phyloP scores from a whole-genome alignment of 2,888 invertebrate species.

The Alloscopus bannaensis region DNA sequence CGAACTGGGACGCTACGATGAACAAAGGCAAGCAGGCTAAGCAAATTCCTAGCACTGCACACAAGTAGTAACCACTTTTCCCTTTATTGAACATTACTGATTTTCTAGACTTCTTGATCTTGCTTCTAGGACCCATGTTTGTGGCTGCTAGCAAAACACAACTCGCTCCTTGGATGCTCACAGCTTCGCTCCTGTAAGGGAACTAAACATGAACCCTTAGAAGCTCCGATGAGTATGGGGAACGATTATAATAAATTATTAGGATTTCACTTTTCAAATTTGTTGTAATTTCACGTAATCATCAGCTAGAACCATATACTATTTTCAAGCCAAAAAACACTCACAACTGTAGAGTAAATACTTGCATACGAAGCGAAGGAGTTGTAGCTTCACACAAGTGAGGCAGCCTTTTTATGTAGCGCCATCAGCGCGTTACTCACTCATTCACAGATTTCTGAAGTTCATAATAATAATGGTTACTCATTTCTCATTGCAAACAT shows the following conservation, averaged over 20 bases:
- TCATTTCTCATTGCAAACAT: too few relatives aligned
- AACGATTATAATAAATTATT: slow-evolving; percentile 61
- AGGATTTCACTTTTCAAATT: slow-evolving; percentile 66
- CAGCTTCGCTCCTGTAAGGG: slow-evolving; percentile 54
- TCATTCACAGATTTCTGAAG: slow-evolving; percentile 31
- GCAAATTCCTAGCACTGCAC: slow-evolving; percentile 47
- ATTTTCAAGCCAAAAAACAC: slow-evolving; percentile 35
- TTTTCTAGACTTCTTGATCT: slow-evolving; percentile 39
- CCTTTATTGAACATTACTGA: slow-evolving; percentile 32
- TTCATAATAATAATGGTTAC: slow-evolving; percentile 10
- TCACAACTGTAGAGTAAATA: neutral
- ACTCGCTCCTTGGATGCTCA: slow-evolving; percentile 39
- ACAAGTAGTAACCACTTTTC: slow-evolving; percentile 42
- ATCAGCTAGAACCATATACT: slow-evolving; percentile 58
- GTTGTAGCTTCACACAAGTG: too few relatives aligned
- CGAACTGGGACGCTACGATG: slow-evolving; percentile 28
- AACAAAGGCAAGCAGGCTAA: slow-evolving; percentile 50
- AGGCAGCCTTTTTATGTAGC: slow-evolving; percentile 39
- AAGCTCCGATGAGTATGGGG: slow-evolving; percentile 52
- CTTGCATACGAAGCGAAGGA: neutral
- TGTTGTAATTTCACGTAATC: slow-evolving; percentile 66
- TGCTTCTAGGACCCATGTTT: slow-evolving; percentile 56
- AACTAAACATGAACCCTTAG: slow-evolving; percentile 54
- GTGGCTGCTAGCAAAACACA: slow-evolving; percentile 29
- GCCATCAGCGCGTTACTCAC: slow-evolving; percentile 56